Percentiles rank a stretch among this genome's conserved stretches.
These are phyloP conservation scores for Taurulus bubalis DNA, from an alignment of 2,113 vertebrate genomes.

Conservation along the genomic window DNA sequence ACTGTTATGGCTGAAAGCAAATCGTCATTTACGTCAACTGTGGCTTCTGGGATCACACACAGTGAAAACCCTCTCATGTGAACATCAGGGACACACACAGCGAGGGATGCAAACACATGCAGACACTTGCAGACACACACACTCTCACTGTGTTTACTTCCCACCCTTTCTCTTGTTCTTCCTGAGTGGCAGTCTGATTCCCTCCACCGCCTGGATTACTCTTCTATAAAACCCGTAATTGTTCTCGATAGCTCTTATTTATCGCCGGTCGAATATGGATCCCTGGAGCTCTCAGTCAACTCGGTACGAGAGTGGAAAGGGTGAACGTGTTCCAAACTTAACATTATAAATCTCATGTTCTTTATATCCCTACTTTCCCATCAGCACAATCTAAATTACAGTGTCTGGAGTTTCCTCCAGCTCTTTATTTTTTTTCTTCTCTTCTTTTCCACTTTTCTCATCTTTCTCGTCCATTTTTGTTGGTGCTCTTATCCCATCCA, in stretches of 20 bases:
- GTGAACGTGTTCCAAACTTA: constrained; percentile 73
- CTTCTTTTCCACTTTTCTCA: constrained; percentile 47
- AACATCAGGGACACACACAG: constrained; percentile 27
- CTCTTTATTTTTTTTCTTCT: constrained; percentile 40
- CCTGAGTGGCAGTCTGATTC: constrained; percentile 73
- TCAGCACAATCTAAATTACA: constrained; percentile 80
- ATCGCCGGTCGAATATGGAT: constrained; percentile 71
- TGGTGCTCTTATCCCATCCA: constrained; percentile 23
- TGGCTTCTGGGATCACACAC: constrained; percentile 66
- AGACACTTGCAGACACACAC: background rate
- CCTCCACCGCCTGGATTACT: constrained; percentile 57
- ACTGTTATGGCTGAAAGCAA: constrained; percentile 54
- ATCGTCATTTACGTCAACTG: constrained; percentile 67
- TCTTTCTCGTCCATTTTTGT: constrained; percentile 40
- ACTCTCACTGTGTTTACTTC: constrained; percentile 17
- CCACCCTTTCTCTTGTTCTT: constrained; percentile 24
- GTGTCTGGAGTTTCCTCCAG: constrained; percentile 74
- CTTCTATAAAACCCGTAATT: constrained; percentile 76
- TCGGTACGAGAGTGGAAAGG: constrained; percentile 71
- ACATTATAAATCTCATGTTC: constrained; percentile 81
- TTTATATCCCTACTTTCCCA: constrained; percentile 75
- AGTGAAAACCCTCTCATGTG: constrained; percentile 32
- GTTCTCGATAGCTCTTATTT: constrained; percentile 77
- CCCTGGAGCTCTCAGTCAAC: constrained; percentile 60
- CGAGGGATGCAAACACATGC: constrained; percentile 11